Base-by-base conservation (phyloP, 2,888 invertebrate species). In the Athripsodes cinereus region DNA sequence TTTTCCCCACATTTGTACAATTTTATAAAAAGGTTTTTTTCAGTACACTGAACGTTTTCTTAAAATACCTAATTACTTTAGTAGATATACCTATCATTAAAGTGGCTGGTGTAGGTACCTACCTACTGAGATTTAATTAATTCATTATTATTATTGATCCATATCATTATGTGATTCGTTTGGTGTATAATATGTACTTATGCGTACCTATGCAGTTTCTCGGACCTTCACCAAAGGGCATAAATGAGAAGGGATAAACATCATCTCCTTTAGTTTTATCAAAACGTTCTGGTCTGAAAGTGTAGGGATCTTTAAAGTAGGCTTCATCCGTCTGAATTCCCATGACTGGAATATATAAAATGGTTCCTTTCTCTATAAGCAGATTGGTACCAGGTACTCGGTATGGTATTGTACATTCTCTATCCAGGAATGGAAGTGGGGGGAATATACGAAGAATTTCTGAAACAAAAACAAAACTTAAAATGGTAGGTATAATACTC, bases 391-490 rank as follows among this genome's bases (percentile, higher is more conserved):
- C 63, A 1, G 68, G 67, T 10, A 69, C 59, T 13, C 48, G 48
- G 48, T 64, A 65, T 2, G 63, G 55, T 21, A 65, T 55, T 1
- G 63, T 64, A 16, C 74, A 70, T 52, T 66, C 64, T 59, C 75
- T 67, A 57, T 67, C 68, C 8, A 74, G 60, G 6, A 66, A 46
- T 2, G 68, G 62, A 1, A 69, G 66, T 2, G 74, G 71, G 50
- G 79, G 76, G 66, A 74, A 74, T 52, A 72, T 70, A 21, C 78
- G 67, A n/a, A 79, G 64, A 0, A 76, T 72, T 66, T 79, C 78
- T 74, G 64, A 66, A 66, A 53, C 16, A 5, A 40, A 8, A 40
- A 13, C 10, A 26, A 10, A 26, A 26, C 26, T n/a, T n/a, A n/a
- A n/a, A n/a, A n/a, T n/a, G n/a, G n/a, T n/a, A n/a, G n/a, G n/a